These are phyloP conservation scores for Clusia tigrina DNA, from an alignment of 2,888 invertebrate species.

Conservation along the genomic window DNA sequence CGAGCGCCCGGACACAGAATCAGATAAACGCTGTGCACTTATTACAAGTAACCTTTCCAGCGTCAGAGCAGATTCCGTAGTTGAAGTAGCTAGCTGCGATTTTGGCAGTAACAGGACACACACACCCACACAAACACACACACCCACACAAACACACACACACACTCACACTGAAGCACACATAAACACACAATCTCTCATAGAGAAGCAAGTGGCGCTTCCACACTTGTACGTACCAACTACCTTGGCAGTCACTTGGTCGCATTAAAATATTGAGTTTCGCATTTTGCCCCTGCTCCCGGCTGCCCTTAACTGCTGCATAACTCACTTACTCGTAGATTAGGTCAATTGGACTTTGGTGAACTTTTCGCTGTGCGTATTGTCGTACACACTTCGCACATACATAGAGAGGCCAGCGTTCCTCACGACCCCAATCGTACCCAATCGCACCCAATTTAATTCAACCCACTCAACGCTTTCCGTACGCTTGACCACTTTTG, in stretches of 20 bases:
- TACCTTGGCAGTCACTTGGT: conserved; percentile 11
- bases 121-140: background rate
- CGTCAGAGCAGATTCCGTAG: background rate
- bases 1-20: conserved; percentile 2
- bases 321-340: conserved; percentile 29
- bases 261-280: conserved; percentile 18
- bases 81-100: background rate
- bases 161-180: background rate
- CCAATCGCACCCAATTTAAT: background rate
- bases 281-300: background rate
- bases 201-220: conserved; percentile 12
- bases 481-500: conserved; percentile 40
- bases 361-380: conserved; percentile 22
- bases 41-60: background rate
- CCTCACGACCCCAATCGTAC: no score
- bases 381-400: no score
- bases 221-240: no score
- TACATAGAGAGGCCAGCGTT: no score
- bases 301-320: background rate
- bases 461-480: background rate
- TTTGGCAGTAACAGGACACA: background rate
- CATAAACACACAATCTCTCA: no score
- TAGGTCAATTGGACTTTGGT: conserved; percentile 36
- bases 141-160: background rate
- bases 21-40: conserved; percentile 21